phyloP scores from a whole-genome alignment of 2,888 invertebrate species.

The Pogonocherus hispidulus region DNA sequence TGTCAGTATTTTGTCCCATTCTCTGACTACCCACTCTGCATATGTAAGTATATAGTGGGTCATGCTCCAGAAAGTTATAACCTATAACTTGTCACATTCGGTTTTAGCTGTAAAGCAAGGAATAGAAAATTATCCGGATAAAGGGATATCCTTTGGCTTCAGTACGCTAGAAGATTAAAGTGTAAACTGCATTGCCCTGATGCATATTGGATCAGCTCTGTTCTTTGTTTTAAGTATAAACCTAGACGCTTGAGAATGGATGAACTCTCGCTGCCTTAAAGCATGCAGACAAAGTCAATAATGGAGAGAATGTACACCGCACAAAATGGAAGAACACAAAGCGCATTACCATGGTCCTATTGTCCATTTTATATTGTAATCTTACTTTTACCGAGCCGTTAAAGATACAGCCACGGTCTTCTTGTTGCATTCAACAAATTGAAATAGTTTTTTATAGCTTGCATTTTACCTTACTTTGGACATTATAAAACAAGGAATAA shows the following conservation, averaged over 20 bases:
- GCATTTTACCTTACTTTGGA: neutral
- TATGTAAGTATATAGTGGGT: no score
- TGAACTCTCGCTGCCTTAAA: slow-evolving; percentile 4
- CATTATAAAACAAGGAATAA: neutral
- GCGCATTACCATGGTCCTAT: slow-evolving; percentile 4
- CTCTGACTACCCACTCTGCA: no score
- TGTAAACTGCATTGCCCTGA: slow-evolving; percentile 4
- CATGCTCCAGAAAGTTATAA: no score
- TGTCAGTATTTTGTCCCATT: no score
- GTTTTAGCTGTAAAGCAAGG: neutral
- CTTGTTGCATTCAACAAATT: neutral
- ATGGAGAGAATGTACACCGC: slow-evolving; percentile 2
- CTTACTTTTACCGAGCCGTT: neutral
- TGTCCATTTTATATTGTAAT: slow-evolving; percentile 3
- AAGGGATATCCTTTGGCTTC: neutral
- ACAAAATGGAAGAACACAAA: neutral
- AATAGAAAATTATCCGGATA: neutral
- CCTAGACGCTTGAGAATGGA: slow-evolving; percentile 7
- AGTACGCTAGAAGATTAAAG: neutral
- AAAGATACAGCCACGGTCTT: neutral
- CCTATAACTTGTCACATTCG: no score
- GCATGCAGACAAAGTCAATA: slow-evolving; percentile 1
- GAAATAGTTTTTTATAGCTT: neutral
- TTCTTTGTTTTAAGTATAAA: slow-evolving; percentile 8
- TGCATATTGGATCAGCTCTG: slow-evolving; percentile 2